Evolutionary conservation across 2,888 invertebrate species (phyloP), one percentile per base, ranked within the genome.

Genomic region (Acrocera orbiculus): DNA sequence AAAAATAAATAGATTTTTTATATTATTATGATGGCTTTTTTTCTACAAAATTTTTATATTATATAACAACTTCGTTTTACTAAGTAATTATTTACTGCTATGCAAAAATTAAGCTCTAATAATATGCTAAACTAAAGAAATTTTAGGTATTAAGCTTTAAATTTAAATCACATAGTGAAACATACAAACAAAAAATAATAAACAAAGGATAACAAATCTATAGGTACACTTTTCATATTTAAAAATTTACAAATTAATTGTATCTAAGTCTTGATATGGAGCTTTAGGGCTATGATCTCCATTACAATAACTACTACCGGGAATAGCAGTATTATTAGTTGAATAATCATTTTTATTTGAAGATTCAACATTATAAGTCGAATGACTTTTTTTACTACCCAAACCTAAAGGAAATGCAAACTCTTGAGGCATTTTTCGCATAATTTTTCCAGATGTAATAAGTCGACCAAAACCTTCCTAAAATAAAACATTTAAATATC

Each of bases 371-470:
- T 56, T 61, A 42, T 58, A 54, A 56, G 45, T 44, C 24, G 46
- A 48, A 39, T 53, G 51, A 39, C 52, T 42, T 37, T 52, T 58
- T 53, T 56, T 65, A 44, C 53, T 65, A 54, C 53, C 65, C 58
- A 52, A 55, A 43, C 51, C 66, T 42, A 80, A 67, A 4, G 75
- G 72, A 43, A 79, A 75, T 52, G 75, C 79, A 44, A 80, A 79
- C 55, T 81, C 81, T 58, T 80, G 81, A 34, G 81, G 81, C 56
- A 81, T 64, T 54, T 81, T 78, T 43, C 76, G 70, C 90, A 93
- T 92, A 52, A 93, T 90, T 63, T 89, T 89, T 39, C 93, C 95
- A 30, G 89, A 89, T 9, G 93, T 96, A 56, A 98, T 98, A 47
- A 98, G 79, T 14, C 89, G 73, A 30, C 93, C 93, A 61, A 93